Base-by-base conservation (phyloP, 92 coral and sea anemone species). In the Metridium senile region DNA sequence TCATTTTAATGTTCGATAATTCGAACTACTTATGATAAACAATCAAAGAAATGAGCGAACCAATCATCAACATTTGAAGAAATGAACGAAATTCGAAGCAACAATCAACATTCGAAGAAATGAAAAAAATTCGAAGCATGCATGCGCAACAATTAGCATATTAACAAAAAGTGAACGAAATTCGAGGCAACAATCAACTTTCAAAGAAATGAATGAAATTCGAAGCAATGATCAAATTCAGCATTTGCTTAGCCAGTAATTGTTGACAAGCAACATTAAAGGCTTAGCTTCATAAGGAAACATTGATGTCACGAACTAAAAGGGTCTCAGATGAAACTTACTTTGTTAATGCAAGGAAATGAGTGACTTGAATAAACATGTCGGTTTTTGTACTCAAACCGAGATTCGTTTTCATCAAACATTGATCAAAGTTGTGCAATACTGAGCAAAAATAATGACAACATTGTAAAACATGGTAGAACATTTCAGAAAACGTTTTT, bases 291-390 rank as follows among this genome's bases (percentile, higher is more conserved):
- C 25, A 20, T 19, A 54, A 54, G 59, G 59, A 54, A 54, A 54
- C 59, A 54, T 54, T 21, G 23, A 10, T 39, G 49, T 54, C 59
- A 54, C 59, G 59, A 54, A 54, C 59, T 54, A 54, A 54, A 54
- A 54, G 59, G 2, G 2, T 54, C 3, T 54, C 2, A 39, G 13
- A 13, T 6, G 49, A 39, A 39, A 39, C 49, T 39, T 6, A 39
- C 49, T 13, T 39, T 39, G 49, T 39, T 39, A 39, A 39, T 39
- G 49, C 49, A 39, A 54, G 59, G 59, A 54, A 54, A 54, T 54
- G 59, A 54, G n/a, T 54, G 59, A 54, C 23, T 54, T 54, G 25
- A 54, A 54, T 54, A 54, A 54, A 54, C 59, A 54, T 54, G 59
- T 54, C 59, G 59, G 59, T 9, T 54, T 54, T 54, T 10, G 3